Base-by-base conservation (phyloP, 1,140 invertebrate species). In the Dreissena polymorpha region DNA sequence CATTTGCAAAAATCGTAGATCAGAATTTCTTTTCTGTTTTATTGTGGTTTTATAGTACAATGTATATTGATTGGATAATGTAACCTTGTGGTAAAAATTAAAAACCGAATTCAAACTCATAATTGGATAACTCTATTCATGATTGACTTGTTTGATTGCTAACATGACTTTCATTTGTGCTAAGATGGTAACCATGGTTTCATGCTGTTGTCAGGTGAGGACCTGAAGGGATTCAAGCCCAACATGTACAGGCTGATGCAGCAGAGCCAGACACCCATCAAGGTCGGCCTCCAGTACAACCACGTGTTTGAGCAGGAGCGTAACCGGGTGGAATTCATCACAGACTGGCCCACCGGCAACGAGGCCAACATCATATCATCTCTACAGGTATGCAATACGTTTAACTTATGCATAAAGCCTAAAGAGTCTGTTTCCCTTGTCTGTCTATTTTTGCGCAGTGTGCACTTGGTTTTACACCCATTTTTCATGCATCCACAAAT, bases 211-310 rank as follows among this genome's bases (percentile, higher is more conserved):
- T 23, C 39, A 77, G 94, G 95, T 25, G 94, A 95, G 84, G 97
- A 98, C 92, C 94, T 98, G 69, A 94, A 95, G 86, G 96, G 96
- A 68, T 99, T 98, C 93, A 96, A 97, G 96, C 97, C 97, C 51
- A 97, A 97, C 91, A 95, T 98, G 91, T 98, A 98, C 91, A 94
- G 97, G 84, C 92, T 98, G 77, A 98, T 98, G 96, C 97, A 98
- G 92, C 94, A 96, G 87, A 96, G 69, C 50, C 73, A 71, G 25
- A 84, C 70, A 10, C 76, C 75, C 2, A 50, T 84, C 6, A 69
- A 51, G 12, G 71, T 81, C 10, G 75, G 76, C 5, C 14, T 86
- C 0, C 70, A 79, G 60, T 89, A 87, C 72, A 89, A 90, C 27
- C 80, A 87, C 51, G 75, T 90, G 77, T 90, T 90, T 84, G 75